Conservation (phyloP, 2,113 vertebrate genomes). For the Acanthochromis polyacanthus region DNA sequence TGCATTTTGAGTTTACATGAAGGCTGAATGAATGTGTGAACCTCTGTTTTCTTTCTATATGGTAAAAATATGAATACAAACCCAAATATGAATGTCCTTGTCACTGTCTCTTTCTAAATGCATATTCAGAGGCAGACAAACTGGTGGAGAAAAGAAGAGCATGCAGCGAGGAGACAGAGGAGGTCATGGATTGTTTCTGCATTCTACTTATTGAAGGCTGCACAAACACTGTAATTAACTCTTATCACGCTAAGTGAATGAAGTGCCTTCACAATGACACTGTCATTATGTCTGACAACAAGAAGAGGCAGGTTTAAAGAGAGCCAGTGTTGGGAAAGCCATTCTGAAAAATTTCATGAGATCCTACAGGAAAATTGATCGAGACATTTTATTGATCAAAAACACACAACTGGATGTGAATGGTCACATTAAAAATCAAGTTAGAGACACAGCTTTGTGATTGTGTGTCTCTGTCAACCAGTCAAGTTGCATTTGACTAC, state of each 20-base stretch:
- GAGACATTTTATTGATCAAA: too few relatives aligned
- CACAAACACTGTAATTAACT: slow-evolving; percentile 63
- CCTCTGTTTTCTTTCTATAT: too few relatives aligned
- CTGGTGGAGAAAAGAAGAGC: not conserved
- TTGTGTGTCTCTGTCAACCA: too few relatives aligned
- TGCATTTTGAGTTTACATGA: too few relatives aligned
- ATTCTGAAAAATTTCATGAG: not conserved
- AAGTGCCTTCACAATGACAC: slow-evolving; percentile 44
- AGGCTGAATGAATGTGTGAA: too few relatives aligned
- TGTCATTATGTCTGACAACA: slow-evolving; percentile 50
- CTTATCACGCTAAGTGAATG: slow-evolving; percentile 50
- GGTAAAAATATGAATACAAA: too few relatives aligned
- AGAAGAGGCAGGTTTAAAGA: not conserved
- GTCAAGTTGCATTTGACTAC: too few relatives aligned
- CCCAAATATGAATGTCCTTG: too few relatives aligned
- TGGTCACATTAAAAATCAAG: too few relatives aligned
- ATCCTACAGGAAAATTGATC: not conserved
- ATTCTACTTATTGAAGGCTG: slow-evolving; percentile 48
- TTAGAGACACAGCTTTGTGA: too few relatives aligned
- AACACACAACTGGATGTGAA: too few relatives aligned
- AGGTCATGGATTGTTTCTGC: slow-evolving; percentile 44
- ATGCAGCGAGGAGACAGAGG: slow-evolving; percentile 6
- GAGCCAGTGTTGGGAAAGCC: not conserved
- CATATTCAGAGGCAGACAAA: not conserved
- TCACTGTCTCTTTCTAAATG: too few relatives aligned